Base-by-base conservation (phyloP, 2,888 invertebrate species). In the Coenonympha arcania region DNA sequence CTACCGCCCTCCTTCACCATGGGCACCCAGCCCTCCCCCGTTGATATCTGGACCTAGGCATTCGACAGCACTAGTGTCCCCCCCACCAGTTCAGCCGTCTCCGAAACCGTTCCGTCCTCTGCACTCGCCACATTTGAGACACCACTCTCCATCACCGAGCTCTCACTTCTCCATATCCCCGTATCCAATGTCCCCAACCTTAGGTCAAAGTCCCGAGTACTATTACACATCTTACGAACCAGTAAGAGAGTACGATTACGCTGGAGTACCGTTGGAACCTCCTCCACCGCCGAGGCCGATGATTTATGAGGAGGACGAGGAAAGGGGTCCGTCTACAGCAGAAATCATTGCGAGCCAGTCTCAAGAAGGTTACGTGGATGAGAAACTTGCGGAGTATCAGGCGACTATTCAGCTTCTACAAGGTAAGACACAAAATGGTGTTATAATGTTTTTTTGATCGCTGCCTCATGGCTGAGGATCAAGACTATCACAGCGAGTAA, bases 291-390 rank as follows among this genome's bases (percentile, higher is more conserved):
- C 88, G 60, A 88, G 90, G 64, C 89, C 89, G 59, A 84, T 88
- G 87, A 87, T 89, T 57, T 88, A 89, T 63, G 87, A 89, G 59
- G 89, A 90, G 67, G 92, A 93, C 50, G 93, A 92, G 70, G 91
- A 92, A 59, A 88, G 91, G 61, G 94, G 95, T 36, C 94, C 93
- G 6, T 93, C 95, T 52, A 95, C 95, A 13, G 95, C 95, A 39
- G 95, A 95, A 79, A 95, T 95, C 65, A 95, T 96, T 65, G 95
- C 95, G 56, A 93, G 92, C 75, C 96, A 96, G 83, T 95, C 95
- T 53, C 96, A 96, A 85, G 96, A 96, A 80, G 96, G 96, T 82
- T 96, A 96, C 77, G 91, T 96, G 59, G 96, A 96, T 74, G 96
- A 96, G 82, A 94, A 95, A 78, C 89, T 96, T 67, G 95, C 95